Conservation (phyloP, 1,140 invertebrate species). For the Pectinophora gossypiella region DNA sequence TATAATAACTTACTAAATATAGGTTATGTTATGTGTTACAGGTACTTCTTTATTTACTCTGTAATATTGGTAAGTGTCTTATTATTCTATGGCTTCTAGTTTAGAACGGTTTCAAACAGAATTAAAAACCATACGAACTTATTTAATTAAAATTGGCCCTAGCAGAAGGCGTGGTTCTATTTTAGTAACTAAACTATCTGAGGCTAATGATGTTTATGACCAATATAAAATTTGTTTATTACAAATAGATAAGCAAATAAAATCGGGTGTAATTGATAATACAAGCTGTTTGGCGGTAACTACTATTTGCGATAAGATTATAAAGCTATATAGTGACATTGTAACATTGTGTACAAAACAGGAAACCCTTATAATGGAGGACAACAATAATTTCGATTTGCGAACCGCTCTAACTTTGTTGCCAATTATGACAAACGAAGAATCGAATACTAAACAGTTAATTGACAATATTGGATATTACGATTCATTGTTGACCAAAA, state of each 20-base stretch:
- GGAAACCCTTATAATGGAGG: neutral
- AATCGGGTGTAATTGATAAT: neutral
- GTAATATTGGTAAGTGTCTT: too few relatives aligned
- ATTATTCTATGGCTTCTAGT: neutral
- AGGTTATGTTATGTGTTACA: too few relatives aligned
- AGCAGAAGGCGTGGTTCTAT: neutral
- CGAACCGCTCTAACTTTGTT: neutral
- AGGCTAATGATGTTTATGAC: neutral
- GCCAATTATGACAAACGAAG: neutral
- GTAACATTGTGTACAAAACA: neutral
- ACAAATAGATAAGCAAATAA: neutral
- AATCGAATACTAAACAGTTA: neutral
- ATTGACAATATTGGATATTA: conserved; percentile 1
- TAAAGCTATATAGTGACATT: neutral
- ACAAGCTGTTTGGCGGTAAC: neutral
- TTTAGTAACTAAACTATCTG: neutral
- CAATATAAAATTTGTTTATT: neutral
- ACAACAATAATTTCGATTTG: neutral
- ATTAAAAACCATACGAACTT: neutral
- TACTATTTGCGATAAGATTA: neutral
- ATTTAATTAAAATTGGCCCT: neutral
- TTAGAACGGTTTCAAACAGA: neutral
- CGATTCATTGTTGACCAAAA: neutral
- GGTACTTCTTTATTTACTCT: too few relatives aligned
- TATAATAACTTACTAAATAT: too few relatives aligned